These are phyloP conservation scores for Plecotus auritus DNA, from an alignment of 2,113 vertebrate genomes.

Conservation along the genomic window DNA sequence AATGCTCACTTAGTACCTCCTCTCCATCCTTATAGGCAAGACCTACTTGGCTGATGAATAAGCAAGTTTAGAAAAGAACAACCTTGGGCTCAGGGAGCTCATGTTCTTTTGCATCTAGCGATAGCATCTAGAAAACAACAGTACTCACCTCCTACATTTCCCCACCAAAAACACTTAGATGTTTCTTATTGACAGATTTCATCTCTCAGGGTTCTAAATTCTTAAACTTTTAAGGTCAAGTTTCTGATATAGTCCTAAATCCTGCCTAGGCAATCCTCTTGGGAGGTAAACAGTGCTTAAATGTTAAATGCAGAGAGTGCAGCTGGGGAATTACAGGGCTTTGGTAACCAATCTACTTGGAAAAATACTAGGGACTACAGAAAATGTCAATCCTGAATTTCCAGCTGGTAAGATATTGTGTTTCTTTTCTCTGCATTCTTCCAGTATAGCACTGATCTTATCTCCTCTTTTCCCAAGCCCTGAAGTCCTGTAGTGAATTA, in stretches of 20 bases:
- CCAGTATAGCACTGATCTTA: background rate
- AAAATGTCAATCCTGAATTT: background rate
- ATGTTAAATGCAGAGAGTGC: background rate
- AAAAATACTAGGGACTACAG: background rate
- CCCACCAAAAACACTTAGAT: background rate
- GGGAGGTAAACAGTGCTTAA: background rate
- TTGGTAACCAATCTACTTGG: background rate
- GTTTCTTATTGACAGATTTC: conserved; percentile 16
- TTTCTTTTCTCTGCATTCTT: conserved; percentile 9
- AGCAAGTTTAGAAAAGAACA: conserved; percentile 17
- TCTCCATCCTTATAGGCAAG: background rate
- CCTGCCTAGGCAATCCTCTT: background rate
- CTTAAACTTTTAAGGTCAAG: conserved; percentile 35
- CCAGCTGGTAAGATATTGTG: background rate
- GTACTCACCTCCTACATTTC: background rate
- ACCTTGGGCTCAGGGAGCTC: conserved; percentile 1
- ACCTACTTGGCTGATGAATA: background rate
- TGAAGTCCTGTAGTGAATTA: background rate
- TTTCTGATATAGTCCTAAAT: background rate
- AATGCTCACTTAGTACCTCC: background rate
- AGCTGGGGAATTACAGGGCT: background rate
- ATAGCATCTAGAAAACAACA: conserved; percentile 21
- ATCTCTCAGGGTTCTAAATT: background rate
- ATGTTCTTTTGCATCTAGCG: background rate
- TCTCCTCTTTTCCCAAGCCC: background rate